A percentile compares a stretch with the other conserved stretches of the same genome.
phyloP scores from a whole-genome alignment of 2,888 invertebrate genomes.

The Drosophila mercatorum region DNA sequence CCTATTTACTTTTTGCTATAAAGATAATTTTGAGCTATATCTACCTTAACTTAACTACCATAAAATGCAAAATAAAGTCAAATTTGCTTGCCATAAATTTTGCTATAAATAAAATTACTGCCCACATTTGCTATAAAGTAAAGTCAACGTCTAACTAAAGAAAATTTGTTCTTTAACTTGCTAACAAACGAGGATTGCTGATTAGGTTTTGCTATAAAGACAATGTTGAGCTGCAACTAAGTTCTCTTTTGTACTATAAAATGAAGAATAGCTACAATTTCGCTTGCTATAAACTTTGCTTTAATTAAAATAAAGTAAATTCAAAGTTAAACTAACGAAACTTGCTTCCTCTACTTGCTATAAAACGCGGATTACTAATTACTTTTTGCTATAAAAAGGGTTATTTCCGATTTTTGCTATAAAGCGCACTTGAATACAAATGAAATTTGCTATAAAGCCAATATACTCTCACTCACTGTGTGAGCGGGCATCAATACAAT shows the following conservation, averaged over 20 bases:
- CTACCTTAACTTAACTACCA: no score
- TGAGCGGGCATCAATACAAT: background rate
- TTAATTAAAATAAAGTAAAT: background rate
- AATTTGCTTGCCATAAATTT: background rate
- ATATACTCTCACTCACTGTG: background rate
- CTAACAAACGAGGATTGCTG: background rate
- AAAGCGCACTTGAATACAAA: background rate
- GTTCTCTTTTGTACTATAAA: no score
- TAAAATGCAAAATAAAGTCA: no score
- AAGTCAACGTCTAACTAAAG: background rate
- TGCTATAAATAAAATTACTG: background rate
- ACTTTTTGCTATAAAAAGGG: background rate
- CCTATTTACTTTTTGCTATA: no score
- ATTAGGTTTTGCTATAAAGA: background rate
- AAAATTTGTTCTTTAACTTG: background rate
- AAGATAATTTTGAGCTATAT: no score
- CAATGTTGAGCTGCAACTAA: no score
- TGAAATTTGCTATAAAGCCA: background rate
- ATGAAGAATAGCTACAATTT: no score
- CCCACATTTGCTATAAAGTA: background rate
- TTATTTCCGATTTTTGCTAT: background rate
- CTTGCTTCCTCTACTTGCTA: background rate
- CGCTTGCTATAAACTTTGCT: background rate
- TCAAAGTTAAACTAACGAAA: background rate
- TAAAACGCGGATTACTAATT: background rate